Evolutionary conservation across 2,888 invertebrate species (phyloP), one percentile per base, ranked within the genome.

Genomic region (Lithophane socia): DNA sequence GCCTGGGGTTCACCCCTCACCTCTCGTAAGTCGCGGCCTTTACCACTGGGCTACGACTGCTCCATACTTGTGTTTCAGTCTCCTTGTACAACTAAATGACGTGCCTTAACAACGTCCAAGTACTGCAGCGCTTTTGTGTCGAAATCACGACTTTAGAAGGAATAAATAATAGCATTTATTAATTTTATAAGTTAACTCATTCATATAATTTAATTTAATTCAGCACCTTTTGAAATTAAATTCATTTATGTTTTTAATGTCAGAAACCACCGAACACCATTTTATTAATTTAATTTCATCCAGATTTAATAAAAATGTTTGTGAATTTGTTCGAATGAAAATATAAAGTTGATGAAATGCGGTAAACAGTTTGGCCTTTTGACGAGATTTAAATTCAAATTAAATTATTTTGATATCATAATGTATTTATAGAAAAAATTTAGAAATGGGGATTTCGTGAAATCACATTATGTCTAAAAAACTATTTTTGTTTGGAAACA

Each of bases 231-330:
- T 18, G 10, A 8, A n/a, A 24, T 47, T 68, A 13, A 44, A 60
- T 68, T 68, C 21, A 24, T 10, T 24, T n/a, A 7, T 7, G 24
- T 63, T 37, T 37, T 24, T 63, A 44, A 75, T 16, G 18, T 54
- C 49, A 54, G 24, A 63, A 61, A 54, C 9, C 37, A 69, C 18
- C 78, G 69, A 77, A 69, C 44, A 78, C 16, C 3, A 37, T 37
- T 77, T 52, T n/a, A 44, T 44, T 18, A 13, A 68, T 68, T 52
- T 49, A 52, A 60, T n/a, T 52, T 44, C 18, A 44, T 18, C 21
- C 18, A 44, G 18, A n/a, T 52, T 77, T 29, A 18, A 9, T 58
- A 42, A 29, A 42, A 47, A 44, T 4, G 12, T 8, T 65, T 9
- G n/a, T 44, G n/a, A 24, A 18, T 42, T 73, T 52, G 29, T 24